phyloP scores from a whole-genome alignment of 2,888 invertebrate species.

The Eupsilia transversa region DNA sequence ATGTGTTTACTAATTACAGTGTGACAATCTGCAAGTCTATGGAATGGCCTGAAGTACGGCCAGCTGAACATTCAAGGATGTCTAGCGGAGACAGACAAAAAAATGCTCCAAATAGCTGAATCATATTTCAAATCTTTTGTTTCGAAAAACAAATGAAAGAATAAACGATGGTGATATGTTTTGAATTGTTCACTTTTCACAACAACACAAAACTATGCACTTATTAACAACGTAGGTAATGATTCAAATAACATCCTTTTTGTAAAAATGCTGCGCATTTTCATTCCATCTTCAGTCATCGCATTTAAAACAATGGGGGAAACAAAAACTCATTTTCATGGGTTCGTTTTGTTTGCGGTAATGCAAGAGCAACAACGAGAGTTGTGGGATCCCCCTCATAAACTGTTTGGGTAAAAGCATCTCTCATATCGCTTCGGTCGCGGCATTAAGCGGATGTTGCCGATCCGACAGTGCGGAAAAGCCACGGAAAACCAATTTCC shows the following conservation, averaged over 20 bases:
- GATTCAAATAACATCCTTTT: slow-evolving; percentile 39
- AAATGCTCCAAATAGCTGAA: slow-evolving; percentile 1
- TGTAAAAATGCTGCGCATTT: slow-evolving; percentile 59
- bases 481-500: slow-evolving; percentile 79
- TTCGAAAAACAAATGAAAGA: slow-evolving; percentile 25
- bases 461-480: slow-evolving; percentile 76
- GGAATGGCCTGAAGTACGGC: slow-evolving; percentile 58
- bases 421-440: slow-evolving; percentile 76
- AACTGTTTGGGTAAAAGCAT: slow-evolving; percentile 77
- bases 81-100: slow-evolving; percentile 57
- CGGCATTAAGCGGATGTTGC: slow-evolving; percentile 75
- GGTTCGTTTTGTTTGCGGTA: slow-evolving; percentile 80
- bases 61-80: slow-evolving; percentile 65
- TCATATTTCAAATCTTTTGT: slow-evolving; percentile 29
- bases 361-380: slow-evolving; percentile 82
- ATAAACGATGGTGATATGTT: background rate
- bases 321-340: slow-evolving; percentile 78
- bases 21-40: slow-evolving; percentile 76
- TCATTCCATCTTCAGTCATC: slow-evolving; percentile 65
- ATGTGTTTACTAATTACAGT: slow-evolving; percentile 78
- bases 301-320: slow-evolving; percentile 73
- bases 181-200: slow-evolving; percentile 14
- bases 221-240: slow-evolving; percentile 35
- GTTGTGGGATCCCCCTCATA: slow-evolving; percentile 78
- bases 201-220: slow-evolving; percentile 33